Conservation (phyloP, 2,113 vertebrate genomes). For the Xiphorhynchus elegans region DNA sequence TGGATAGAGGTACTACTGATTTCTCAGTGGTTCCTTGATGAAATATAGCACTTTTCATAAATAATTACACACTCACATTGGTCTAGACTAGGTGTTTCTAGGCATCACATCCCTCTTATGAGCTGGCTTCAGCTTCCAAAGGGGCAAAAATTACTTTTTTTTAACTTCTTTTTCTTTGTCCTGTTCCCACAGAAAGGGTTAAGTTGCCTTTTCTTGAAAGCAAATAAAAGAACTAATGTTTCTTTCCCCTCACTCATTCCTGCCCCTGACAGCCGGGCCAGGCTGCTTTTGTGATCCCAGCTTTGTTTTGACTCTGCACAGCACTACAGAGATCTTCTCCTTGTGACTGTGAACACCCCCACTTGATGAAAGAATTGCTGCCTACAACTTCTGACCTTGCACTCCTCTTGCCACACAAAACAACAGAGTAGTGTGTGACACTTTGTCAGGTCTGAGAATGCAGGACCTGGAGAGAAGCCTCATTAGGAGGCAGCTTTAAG, state of each 20-base stretch:
- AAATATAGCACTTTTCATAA: background rate
- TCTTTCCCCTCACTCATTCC: background rate
- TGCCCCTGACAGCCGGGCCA: background rate
- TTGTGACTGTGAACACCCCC: background rate
- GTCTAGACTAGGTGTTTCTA: background rate
- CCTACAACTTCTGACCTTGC: background rate
- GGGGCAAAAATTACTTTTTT: background rate
- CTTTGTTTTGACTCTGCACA: background rate
- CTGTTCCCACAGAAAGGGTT: background rate
- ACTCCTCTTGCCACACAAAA: background rate
- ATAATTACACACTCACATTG: background rate
- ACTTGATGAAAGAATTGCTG: background rate
- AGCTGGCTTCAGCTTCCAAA: background rate
- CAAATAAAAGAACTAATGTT: background rate
- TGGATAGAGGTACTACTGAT: background rate
- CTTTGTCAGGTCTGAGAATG: background rate
- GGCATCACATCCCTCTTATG: background rate
- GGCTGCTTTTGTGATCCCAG: background rate
- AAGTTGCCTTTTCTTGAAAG: background rate
- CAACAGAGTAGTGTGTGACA: background rate
- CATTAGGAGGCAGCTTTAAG: background rate
- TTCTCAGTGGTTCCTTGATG: background rate
- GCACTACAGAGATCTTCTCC: background rate
- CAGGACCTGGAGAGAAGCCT: background rate
- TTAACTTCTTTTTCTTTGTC: background rate